phyloP scores from a whole-genome alignment of 2,888 invertebrate genomes.

The Pteria penguin region DNA sequence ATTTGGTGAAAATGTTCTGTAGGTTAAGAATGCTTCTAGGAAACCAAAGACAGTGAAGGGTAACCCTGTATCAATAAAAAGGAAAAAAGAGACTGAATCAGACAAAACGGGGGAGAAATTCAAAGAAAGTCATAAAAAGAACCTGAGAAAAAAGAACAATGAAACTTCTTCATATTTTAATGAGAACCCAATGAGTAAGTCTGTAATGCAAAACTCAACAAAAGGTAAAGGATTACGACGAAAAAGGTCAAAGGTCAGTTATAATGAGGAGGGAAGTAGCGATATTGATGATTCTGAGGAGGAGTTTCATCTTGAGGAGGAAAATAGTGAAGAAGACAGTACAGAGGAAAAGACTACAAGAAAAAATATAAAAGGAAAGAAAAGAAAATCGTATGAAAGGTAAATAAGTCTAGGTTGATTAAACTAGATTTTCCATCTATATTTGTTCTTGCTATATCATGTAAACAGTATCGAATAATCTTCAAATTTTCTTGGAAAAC shows the following conservation, averaged over 20 bases:
- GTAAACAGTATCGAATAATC: too few species aligned
- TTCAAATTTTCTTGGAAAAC: too few species aligned
- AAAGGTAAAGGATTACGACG: conserved; percentile 35
- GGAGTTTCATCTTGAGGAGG: conserved; percentile 79
- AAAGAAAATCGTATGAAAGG: too few species aligned
- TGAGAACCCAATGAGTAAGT: too few species aligned
- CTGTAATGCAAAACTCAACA: neutral
- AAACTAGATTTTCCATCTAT: too few species aligned
- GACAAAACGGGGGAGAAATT: conserved; percentile 19
- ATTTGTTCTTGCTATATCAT: neutral
- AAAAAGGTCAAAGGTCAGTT: conserved; percentile 48
- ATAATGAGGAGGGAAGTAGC: conserved; percentile 49
- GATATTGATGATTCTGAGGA: conserved; percentile 68
- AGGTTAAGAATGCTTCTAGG: too few species aligned
- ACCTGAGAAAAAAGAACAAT: neutral
- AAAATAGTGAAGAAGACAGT: conserved; percentile 7
- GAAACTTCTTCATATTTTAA: too few species aligned
- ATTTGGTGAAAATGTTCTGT: too few species aligned
- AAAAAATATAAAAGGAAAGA: conserved; percentile 25
- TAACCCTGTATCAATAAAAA: too few species aligned
- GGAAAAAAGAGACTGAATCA: conserved; percentile 17
- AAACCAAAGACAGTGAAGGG: too few species aligned
- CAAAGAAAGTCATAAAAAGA: conserved; percentile 63
- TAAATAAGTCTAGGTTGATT: too few species aligned
- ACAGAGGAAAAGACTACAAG: neutral